Conservation (phyloP, 2,888 invertebrate species). For the Ornithoptera alexandrae region DNA sequence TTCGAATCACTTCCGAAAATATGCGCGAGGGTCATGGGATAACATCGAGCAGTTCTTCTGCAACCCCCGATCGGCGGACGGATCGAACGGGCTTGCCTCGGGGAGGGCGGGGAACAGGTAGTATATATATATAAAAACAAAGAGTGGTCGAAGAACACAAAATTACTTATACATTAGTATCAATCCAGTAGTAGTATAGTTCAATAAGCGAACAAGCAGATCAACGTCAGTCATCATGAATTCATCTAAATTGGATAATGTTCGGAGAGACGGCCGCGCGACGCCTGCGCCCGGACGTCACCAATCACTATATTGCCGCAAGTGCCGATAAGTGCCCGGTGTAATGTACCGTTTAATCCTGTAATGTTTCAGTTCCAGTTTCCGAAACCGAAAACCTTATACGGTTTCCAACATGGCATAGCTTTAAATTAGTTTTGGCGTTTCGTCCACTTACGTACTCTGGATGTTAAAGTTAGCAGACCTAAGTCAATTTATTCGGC, state of each 20-base stretch:
- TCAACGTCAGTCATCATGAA: constrained; percentile 39
- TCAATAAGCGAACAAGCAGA: constrained; percentile 29
- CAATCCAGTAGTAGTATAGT: background rate
- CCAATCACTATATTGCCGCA: constrained; percentile 60
- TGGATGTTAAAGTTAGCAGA: background rate
- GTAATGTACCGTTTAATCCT: constrained; percentile 59
- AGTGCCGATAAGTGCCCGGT: constrained; percentile 59
- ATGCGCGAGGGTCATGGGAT: no score
- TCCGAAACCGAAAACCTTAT: constrained; percentile 52
- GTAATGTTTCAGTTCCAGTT: constrained; percentile 46
- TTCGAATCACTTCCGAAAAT: no score
- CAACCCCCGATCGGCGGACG: no score
- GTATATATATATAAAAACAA: no score
- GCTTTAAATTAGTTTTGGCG: background rate
- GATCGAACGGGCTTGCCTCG: no score
- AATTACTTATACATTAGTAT: background rate
- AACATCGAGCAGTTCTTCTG: no score
- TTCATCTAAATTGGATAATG: constrained; percentile 63
- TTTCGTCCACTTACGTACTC: background rate
- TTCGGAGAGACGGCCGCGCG: constrained; percentile 36
- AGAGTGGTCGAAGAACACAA: no score
- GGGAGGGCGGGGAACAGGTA: no score
- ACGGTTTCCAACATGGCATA: constrained; percentile 27
- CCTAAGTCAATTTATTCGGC: background rate
- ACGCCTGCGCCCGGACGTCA: constrained; percentile 62